A percentile compares a stretch with the other conserved stretches of the same genome.
Evolutionary conservation across 2,888 invertebrate genomes (phyloP).

Genomic region (Rotaria sp.): DNA sequence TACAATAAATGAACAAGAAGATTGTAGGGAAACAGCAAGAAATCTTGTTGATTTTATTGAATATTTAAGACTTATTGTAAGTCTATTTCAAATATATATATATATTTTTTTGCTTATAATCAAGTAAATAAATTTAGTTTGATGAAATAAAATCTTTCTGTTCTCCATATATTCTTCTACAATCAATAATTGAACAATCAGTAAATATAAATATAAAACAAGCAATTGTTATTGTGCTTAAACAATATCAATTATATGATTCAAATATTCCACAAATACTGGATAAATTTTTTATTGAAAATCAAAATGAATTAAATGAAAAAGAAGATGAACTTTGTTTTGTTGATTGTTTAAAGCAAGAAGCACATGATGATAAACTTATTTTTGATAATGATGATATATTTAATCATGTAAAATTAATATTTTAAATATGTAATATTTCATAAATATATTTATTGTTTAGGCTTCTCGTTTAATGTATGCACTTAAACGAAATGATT

Average conservation of each 20-base stretch:
- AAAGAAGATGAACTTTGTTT: background rate
- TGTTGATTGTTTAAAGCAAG: background rate
- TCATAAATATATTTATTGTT: too few relatives aligned
- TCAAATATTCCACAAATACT: background rate
- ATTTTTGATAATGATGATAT: background rate
- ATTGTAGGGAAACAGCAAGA: background rate
- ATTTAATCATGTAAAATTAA: background rate
- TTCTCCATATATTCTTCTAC: background rate
- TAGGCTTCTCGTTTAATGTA: constrained; percentile 17
- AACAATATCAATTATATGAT: background rate
- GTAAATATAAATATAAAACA: background rate
- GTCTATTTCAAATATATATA: background rate
- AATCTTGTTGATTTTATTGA: background rate
- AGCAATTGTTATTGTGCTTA: background rate
- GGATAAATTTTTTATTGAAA: background rate
- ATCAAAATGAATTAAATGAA: background rate
- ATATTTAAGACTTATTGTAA: background rate
- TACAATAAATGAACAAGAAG: background rate
- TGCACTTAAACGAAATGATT: background rate
- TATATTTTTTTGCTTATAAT: too few relatives aligned
- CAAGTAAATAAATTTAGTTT: background rate
- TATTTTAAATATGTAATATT: background rate
- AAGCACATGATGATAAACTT: constrained; percentile 22
- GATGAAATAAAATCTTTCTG: background rate
- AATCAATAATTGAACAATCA: background rate